phyloP scores from a whole-genome alignment of 2,888 invertebrate genomes.

The Oligia strigilis region DNA sequence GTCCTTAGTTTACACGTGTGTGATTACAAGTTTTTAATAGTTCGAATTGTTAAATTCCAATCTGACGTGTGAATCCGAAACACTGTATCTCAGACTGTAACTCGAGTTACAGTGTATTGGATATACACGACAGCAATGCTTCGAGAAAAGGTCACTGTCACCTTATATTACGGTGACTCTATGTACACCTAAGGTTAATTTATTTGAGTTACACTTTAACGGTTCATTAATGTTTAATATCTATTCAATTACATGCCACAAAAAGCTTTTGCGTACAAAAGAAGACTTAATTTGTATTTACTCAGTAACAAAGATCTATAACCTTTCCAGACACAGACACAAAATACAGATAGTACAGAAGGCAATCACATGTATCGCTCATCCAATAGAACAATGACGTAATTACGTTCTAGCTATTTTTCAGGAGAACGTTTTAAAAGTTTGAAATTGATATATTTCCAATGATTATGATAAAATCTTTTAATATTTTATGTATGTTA shows the following conservation, averaged over 20 bases:
- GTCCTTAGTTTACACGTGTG: not conserved
- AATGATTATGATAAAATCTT: no score
- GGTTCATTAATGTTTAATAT: not conserved
- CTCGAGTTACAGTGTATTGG: no score
- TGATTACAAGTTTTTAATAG: not conserved
- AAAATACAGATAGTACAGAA: no score
- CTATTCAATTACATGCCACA: slow-evolving; percentile 13
- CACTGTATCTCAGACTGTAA: no score
- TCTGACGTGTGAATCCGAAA: no score
- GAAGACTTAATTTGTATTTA: slow-evolving; percentile 33
- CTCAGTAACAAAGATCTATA: slow-evolving; percentile 29
- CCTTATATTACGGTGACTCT: no score
- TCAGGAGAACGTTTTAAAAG: no score
- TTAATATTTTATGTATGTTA: no score
- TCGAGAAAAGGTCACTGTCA: not conserved
- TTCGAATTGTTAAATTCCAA: not conserved
- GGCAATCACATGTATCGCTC: no score
- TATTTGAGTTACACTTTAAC: not conserved
- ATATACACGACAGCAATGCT: not conserved
- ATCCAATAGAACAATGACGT: no score
- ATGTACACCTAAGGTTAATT: not conserved
- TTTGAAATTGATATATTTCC: no score
- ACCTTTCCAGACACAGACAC: slow-evolving; percentile 57
- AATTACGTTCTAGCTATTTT: no score
- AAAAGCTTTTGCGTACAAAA: slow-evolving; percentile 1